A percentile compares a stretch with the other conserved stretches of the same genome.
These are phyloP conservation scores for Capra hircus DNA, from an alignment of 2,113 vertebrate species.

Conservation along the genomic window DNA sequence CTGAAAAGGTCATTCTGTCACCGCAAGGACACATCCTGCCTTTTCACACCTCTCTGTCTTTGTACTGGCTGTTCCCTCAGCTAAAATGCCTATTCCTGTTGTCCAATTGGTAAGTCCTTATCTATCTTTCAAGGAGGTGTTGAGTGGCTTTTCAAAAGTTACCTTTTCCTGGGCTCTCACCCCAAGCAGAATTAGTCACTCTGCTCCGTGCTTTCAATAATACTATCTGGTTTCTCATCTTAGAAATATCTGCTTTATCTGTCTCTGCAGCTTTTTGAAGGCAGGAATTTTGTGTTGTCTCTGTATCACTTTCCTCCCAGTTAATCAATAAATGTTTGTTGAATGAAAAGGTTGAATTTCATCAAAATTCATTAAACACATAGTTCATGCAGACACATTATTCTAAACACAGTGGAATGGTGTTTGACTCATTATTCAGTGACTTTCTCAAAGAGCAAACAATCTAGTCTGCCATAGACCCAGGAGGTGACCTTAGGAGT, in stretches of 20 bases:
- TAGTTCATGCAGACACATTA: background rate
- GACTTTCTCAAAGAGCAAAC: background rate
- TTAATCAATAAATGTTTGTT: background rate
- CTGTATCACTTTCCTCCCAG: background rate
- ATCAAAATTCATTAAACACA: background rate
- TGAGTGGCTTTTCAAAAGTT: background rate
- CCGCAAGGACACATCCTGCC: background rate
- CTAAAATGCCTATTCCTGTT: background rate
- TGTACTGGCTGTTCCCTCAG: background rate
- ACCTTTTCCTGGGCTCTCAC: background rate
- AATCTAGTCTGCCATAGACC: background rate
- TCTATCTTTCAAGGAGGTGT: background rate
- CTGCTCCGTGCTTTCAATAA: background rate
- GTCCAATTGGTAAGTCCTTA: background rate
- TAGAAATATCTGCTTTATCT: background rate
- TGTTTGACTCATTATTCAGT: background rate
- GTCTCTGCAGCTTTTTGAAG: background rate
- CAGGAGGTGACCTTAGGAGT: background rate
- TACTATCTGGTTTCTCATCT: background rate
- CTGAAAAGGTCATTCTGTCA: background rate
- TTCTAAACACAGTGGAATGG: slow-evolving; percentile 4
- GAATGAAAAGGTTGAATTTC: background rate
- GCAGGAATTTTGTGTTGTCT: background rate
- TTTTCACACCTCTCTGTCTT: background rate
- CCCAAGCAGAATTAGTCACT: background rate